Percentiles rank a stretch among this genome's conserved stretches.
These are phyloP conservation scores for Eurois occulta DNA, from an alignment of 2,888 invertebrate species.

Conservation along the genomic window DNA sequence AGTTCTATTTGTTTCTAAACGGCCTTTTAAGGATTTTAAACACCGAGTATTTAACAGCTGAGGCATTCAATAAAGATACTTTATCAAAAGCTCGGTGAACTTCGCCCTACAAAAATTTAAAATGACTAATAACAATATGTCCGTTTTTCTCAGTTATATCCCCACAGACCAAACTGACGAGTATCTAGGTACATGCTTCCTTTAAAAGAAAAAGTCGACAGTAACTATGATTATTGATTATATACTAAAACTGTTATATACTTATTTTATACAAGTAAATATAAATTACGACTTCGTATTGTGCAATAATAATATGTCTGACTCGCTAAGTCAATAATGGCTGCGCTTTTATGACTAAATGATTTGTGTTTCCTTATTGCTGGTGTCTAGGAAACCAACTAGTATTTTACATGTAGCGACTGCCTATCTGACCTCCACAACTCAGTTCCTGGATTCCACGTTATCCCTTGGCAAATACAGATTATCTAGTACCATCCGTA, in stretches of 20 bases:
- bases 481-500: not conserved
- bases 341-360: constrained; percentile 6
- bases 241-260: not conserved
- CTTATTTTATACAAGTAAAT: constrained; percentile 8
- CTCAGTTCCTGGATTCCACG: not conserved
- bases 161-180: too few relatives aligned
- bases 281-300: constrained; percentile 1
- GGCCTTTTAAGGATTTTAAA: not conserved
- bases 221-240: constrained; percentile 1
- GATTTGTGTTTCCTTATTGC: constrained; percentile 34
- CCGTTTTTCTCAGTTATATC: not conserved
- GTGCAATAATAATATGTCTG: constrained; percentile 8
- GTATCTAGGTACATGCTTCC: not conserved
- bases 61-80: not conserved
- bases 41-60: not conserved
- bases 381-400: not conserved
- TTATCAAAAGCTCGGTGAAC: not conserved
- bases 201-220: not conserved
- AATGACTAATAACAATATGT: not conserved
- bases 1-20: not conserved
- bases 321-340: constrained; percentile 1
- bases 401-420: not conserved
- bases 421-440: not conserved
- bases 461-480: not conserved
- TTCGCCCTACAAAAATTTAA: not conserved